Base-by-base conservation (phyloP, 2,888 invertebrate genomes). In the Eucera pruinosa region DNA sequence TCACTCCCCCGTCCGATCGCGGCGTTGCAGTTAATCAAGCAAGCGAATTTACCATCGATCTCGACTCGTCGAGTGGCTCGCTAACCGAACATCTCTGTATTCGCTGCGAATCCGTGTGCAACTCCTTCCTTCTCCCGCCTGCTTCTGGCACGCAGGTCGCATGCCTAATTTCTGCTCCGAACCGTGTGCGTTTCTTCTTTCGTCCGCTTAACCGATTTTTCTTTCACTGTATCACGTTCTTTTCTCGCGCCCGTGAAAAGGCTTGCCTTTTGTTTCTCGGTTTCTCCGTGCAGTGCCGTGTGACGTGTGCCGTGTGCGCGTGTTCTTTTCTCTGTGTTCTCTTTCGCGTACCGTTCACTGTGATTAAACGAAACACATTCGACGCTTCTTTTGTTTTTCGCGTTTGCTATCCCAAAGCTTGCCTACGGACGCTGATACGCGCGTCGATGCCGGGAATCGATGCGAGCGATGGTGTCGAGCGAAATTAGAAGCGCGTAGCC, bases 11-110 rank as follows among this genome's bases (percentile, higher is more conserved):
- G n/a, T n/a, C n/a, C n/a, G n/a, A n/a, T 74, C 78, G 65, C 72
- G 76, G 68, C 76, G 65, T 75, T 72, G 85, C 84, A 83, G 70
- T 84, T 86, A 80, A 86, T 82, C 76, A 71, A n/a, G 83, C 84
- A 83, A 76, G 81, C 83, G 83, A 84, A 84, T 85, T 84, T 72
- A 84, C 73, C 60, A 74, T 84, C 75, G 68, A 83, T 79, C 81
- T 84, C 78, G 81, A 85, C 75, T 70, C 69, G 70, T 74, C 77
- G 79, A 84, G 79, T 72, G 84, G 69, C 81, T 78, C 64, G 67
- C 77, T 75, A 80, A 72, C 70, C 72, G 62, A 81, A 76, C 64
- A 64, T 78, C 75, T 76, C 71, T 48, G 64, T 73, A 75, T 71
- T 65, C 73, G 62, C 71, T 61, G 65, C 58, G n/a, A 68, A 76